Evolutionary conservation across 2,888 invertebrate species (phyloP), one percentile per base, ranked within the genome.

Genomic region (Spisula subtruncata): DNA sequence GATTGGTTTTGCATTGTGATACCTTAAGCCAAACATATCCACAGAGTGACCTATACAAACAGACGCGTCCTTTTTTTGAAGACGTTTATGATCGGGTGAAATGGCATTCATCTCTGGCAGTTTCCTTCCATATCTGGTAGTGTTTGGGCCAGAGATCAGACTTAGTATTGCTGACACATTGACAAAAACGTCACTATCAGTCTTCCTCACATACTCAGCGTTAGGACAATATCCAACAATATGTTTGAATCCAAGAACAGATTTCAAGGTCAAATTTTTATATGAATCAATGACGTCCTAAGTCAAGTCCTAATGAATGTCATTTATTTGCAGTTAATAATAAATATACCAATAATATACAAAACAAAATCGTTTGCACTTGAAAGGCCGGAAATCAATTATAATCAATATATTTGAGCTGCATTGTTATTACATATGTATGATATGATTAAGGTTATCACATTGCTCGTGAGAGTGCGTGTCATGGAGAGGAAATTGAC

Each of bases 161-260:
- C 25, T 29, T 12, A 56, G 51, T 51, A 85, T 41, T n/a, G 80
- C 85, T 48, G 56, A 51, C 4, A 85, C 25, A 35, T 85, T 85
- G 18, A 85, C 85, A 56, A 54, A 85, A 12, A 85, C 85, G 41
- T 80, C 85, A n/a, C 8, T 80, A 32, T 85, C 85, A 0, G 80
- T 54, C 54, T 79, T 85, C 85, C 80, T 79, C 1, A 85, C 41
- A 56, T 41, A 85, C 79, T 54, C 35, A 16, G 85, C 85, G 12
- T 29, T 80, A 16, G 79, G 32, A 80, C 85, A 85, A 80, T 80
- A 35, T n/a, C 80, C 25, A 16, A 32, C 16, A 56, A 35, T 56
- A 85, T 85, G 56, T 35, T 85, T 51, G 25, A 85, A 85, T 20
- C 85, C 85, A 0, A 85, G 20, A 16, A 85, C 79, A 51, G 85